phyloP scores from a whole-genome alignment of 2,797 vertebrate species.

The Columba guinea region DNA sequence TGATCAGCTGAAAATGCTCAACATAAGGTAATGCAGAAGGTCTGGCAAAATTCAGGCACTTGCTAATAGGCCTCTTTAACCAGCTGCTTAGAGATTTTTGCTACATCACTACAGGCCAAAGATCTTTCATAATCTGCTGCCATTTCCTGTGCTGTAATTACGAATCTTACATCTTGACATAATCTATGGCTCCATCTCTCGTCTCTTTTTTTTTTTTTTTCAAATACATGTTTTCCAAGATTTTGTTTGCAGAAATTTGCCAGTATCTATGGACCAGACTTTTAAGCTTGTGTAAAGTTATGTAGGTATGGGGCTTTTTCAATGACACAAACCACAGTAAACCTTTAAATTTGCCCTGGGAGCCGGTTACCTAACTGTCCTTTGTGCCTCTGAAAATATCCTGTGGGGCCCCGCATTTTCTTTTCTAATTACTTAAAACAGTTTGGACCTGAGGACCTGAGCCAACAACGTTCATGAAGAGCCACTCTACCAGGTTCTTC shows the following conservation, averaged over 20 bases:
- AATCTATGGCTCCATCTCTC: not conserved
- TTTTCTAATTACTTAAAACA: slow-evolving; percentile 47
- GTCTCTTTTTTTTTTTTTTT: not conserved
- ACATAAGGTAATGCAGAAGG: not conserved
- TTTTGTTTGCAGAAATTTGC: not conserved
- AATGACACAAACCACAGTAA: not conserved
- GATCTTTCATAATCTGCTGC: not conserved
- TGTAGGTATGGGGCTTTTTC: not conserved
- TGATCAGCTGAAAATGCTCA: not conserved
- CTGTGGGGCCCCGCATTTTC: slow-evolving; percentile 14
- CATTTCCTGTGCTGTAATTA: slow-evolving; percentile 8
- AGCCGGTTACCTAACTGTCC: not conserved
- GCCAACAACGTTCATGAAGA: slow-evolving; percentile 38
- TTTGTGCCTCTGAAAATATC: slow-evolving; percentile 30
- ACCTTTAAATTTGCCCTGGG: not conserved
- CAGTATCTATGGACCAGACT: not conserved
- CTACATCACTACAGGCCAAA: not conserved
- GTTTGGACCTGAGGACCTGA: slow-evolving; percentile 17
- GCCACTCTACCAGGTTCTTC: not conserved
- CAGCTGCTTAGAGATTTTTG: not conserved
- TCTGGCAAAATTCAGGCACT: not conserved
- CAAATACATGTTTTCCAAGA: not conserved
- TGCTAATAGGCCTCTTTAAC: not conserved
- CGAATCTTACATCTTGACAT: not conserved
- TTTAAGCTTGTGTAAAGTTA: not conserved